phyloP scores from a whole-genome alignment of 2,888 invertebrate genomes.

The Taenaris catops region DNA sequence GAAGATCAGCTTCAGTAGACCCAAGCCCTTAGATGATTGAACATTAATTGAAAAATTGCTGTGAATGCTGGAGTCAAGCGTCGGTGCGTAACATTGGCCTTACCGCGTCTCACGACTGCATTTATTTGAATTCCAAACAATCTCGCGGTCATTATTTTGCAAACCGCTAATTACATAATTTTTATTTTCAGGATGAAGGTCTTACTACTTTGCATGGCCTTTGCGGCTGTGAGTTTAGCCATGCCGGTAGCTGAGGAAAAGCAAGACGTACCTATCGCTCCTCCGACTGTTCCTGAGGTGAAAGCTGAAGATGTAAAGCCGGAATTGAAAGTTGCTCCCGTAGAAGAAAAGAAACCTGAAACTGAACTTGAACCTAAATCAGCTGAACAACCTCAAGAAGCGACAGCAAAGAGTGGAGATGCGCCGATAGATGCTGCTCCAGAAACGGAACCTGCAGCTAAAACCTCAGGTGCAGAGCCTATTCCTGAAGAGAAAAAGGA shows the following conservation, averaged over 20 bases:
- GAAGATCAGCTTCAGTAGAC: conserved; percentile 47
- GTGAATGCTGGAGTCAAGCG: conserved; percentile 45
- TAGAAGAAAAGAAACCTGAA: conserved; percentile 24
- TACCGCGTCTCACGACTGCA: conserved; percentile 62
- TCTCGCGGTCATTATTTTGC: conserved; percentile 36
- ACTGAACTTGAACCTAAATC: conserved; percentile 36
- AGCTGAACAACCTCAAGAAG: conserved; percentile 36
- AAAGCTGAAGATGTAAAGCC: conserved; percentile 34
- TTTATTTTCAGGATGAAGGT: conserved; percentile 82
- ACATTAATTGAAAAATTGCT: conserved; percentile 73
- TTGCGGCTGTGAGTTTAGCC: conserved; percentile 76
- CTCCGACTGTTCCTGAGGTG: conserved; percentile 28
- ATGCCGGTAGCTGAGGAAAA: conserved; percentile 81
- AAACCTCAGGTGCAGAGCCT: conserved; percentile 33
- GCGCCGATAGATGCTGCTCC: conserved; percentile 30
- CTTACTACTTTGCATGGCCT: conserved; percentile 79
- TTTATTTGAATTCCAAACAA: conserved; percentile 42
- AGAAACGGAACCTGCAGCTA: conserved; percentile 29
- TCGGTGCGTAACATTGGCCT: conserved; percentile 75
- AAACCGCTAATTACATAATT: conserved; percentile 52
- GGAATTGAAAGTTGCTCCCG: conserved; percentile 35
- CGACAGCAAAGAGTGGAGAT: conserved; percentile 27
- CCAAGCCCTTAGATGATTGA: conserved; percentile 65
- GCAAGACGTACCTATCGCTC: conserved; percentile 37
- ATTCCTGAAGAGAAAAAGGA: conserved; percentile 34